These are phyloP conservation scores for Aphrophora alni DNA, from an alignment of 2,888 invertebrate genomes.

Conservation along the genomic window DNA sequence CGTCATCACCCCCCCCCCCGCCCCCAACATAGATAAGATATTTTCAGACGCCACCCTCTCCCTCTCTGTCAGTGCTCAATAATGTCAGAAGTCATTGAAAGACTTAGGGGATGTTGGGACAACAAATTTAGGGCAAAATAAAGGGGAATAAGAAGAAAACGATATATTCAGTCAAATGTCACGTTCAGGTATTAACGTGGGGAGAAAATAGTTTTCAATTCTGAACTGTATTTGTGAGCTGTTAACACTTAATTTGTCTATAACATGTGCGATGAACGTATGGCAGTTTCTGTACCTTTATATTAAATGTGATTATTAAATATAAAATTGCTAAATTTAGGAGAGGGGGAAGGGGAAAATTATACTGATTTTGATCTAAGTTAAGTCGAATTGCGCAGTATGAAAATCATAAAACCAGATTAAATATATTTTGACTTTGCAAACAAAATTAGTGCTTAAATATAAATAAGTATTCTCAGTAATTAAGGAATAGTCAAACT, in stretches of 20 bases:
- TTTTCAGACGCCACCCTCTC: not conserved
- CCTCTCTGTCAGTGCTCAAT: not conserved
- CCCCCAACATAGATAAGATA: not conserved
- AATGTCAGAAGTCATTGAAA: not conserved
- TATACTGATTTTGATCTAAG: too few relatives aligned
- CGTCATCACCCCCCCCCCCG: not conserved
- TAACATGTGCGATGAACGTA: not conserved
- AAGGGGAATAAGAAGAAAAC: not conserved
- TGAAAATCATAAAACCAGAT: too few relatives aligned
- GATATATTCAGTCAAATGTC: not conserved
- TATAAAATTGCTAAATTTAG: too few relatives aligned
- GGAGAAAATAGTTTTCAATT: not conserved
- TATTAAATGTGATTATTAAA: too few relatives aligned
- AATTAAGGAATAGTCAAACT: too few relatives aligned
- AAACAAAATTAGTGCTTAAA: too few relatives aligned
- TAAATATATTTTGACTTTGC: too few relatives aligned
- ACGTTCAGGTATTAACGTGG: conserved; percentile 6
- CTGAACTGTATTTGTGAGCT: not conserved
- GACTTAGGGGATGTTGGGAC: conserved; percentile 9
- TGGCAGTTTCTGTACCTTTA: too few relatives aligned
- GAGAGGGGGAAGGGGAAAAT: too few relatives aligned
- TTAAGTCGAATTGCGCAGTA: too few relatives aligned
- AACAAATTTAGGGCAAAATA: conserved; percentile 3
- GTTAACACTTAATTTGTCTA: not conserved
- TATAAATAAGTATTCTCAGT: too few relatives aligned